Evolutionary conservation across 2,797 vertebrate species (phyloP), one percentile per base, ranked within the genome.

Genomic region (Coracias cyanogaster): DNA sequence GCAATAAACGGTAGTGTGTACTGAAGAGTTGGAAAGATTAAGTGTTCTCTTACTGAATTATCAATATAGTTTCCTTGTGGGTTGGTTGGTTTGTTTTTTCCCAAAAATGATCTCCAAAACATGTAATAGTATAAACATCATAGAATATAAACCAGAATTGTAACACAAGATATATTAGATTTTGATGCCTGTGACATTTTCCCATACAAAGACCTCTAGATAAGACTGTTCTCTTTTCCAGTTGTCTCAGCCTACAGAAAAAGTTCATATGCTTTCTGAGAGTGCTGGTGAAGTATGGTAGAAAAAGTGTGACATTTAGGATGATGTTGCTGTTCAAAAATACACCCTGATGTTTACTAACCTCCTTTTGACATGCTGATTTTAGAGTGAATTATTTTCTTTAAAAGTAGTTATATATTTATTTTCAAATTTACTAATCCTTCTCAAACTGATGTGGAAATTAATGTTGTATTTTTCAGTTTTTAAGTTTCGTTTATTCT

Each of bases 401-500:
- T 82, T 72, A 51, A 74, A 78, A 87, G 35, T 16, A n/a, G 13
- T 6, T 39, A 13, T 0, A 3, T 69, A 31, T 15, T 81, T 84
- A 37, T 89, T 90, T 82, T 86, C 52, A n/a, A 35, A 76, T 95
- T 87, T 93, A 82, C 26, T 78, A 83, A 73, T 73, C 21, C 24
- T 67, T 66, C 54, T 18, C 0, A 0, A 60, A 77, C 5, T 62
- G 62, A n/a, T 83, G 57, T 81, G 57, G 22, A 87, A 87, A 55
- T 51, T 15, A 82, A 26, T 54, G 6, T 58, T 81, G 7, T 67
- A 10, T 55, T 81, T 71, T 55, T 55, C 37, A 41, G 21, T 51
- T 67, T 46, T 49, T 26, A 86, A 45, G 9, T 45, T 51, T 86
- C 26, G 12, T 94, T 82, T 67, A 18, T 73, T 83, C 33, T 65